Evolutionary conservation across 1,140 invertebrate species (phyloP).

Genomic region (Batillaria attramentaria): DNA sequence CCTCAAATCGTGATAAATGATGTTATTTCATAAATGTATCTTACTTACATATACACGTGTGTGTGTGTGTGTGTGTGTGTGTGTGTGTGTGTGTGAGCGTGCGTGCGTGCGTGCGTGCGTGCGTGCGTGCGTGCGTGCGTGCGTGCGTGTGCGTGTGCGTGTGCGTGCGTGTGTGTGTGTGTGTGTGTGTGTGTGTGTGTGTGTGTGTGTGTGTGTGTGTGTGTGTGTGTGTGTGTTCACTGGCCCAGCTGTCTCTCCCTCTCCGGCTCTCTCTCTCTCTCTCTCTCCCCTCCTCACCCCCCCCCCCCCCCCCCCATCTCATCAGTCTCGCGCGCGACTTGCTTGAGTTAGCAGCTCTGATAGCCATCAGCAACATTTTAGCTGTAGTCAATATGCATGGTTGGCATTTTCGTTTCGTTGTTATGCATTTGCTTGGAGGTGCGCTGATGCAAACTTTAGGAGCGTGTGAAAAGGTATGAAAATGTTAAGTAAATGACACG

Average conservation of each 20-base stretch:
- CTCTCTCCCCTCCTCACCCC: too few relatives aligned
- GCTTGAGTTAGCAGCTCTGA: too few relatives aligned
- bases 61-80: neutral
- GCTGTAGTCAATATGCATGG: too few relatives aligned
- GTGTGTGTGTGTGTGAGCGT: neutral
- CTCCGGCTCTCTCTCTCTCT: too few relatives aligned
- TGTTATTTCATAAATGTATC: neutral
- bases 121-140: neutral
- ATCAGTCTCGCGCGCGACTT: too few relatives aligned
- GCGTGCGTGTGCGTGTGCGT: neutral
- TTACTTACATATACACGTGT: neutral
- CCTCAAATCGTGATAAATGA: neutral
- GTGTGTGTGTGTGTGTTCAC: neutral
- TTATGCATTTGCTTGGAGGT: too few relatives aligned
- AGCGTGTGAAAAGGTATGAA: too few relatives aligned
- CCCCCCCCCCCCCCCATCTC: too few relatives aligned
- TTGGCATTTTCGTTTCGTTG: too few relatives aligned
- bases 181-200: neutral
- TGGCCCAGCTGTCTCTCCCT: neutral
- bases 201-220: neutral
- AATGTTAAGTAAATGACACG: too few relatives aligned
- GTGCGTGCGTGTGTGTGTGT: slow-evolving; percentile 4
- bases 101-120: neutral
- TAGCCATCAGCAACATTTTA: too few relatives aligned
- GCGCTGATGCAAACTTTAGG: too few relatives aligned